Evolutionary conservation across 30 jellyfish, hydroid and myxozoan species (phyloP).

Genomic region (Pseudorhiza aurosa): DNA sequence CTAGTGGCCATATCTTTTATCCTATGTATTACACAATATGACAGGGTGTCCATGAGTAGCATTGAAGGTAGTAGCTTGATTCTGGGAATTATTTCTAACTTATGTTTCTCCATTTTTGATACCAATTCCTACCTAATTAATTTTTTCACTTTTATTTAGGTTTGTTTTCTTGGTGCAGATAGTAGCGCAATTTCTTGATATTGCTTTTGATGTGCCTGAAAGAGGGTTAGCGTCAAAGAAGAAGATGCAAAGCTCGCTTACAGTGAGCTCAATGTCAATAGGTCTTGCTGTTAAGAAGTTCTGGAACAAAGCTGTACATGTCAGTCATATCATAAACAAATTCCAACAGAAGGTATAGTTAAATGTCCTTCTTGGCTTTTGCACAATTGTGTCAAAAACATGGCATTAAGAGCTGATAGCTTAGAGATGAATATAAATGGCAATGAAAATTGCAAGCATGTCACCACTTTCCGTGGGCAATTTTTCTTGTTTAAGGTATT

Average conservation of each 20-base stretch:
- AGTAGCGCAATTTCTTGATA: slow-evolving; percentile 62
- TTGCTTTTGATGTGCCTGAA: background rate
- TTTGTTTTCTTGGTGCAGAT: slow-evolving; percentile 70
- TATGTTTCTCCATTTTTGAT: no score
- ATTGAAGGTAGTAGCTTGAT: no score
- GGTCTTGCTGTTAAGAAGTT: slow-evolving; percentile 83
- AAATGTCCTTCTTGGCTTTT: background rate
- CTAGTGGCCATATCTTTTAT: no score
- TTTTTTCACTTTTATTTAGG: slow-evolving; percentile 47
- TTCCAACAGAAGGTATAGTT: slow-evolving; percentile 31
- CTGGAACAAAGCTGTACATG: slow-evolving; percentile 75
- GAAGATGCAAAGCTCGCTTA: slow-evolving; percentile 61
- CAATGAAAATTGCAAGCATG: no score
- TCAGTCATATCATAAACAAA: slow-evolving; percentile 26
- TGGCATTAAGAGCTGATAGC: background rate
- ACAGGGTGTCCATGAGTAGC: no score
- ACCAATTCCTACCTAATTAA: no score
- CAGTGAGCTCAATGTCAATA: slow-evolving; percentile 81
- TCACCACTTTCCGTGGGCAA: no score
- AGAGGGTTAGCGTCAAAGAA: background rate
- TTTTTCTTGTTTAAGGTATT: no score
- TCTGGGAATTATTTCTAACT: no score
- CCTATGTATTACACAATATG: no score
- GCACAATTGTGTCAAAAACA: background rate
- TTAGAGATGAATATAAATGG: background rate